Evolutionary conservation across 2,797 vertebrate genomes (phyloP), one percentile per base, ranked within the genome.

Genomic region (Microctenopoma steveboyesi): DNA sequence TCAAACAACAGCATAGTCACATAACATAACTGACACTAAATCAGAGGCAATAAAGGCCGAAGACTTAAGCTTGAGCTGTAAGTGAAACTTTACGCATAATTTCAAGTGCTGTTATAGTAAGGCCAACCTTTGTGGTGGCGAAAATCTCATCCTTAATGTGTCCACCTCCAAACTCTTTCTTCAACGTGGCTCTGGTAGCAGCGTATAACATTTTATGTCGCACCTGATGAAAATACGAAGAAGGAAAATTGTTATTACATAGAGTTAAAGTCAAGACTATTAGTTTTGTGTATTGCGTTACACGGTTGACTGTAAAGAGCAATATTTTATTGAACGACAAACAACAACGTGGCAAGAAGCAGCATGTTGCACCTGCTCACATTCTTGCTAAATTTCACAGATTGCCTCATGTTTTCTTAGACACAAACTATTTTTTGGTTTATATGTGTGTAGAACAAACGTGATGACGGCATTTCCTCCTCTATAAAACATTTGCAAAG

Each of bases 121-220:
- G 6, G 81, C 91, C 5, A 83, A 98, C 98, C 96, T 96, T 95
- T 57, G 91, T 66, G 3, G 96, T 99, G 52, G 93, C 96, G 79
- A 99, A 99, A 15, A 99, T 84, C 93, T 99, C 98, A 74, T 98
- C 96, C 86, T 98, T 99, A 83, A 99, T 97, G 90, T 97, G 96
- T 13, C 96, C 96, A 8, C 96, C 96, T 82, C 98, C 98, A 88
- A 99, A 99, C 87, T 99, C 98, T 81, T 98, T 99, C 90, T 98
- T 99, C 79, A 99, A 83, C 1, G 97, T 98, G 64, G 97, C 96
- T 91, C 96, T 94, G 57, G 98, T 99, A 88, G 97, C 98, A 82
- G 98, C 98, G 78, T 98, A 99, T 67, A 99, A 88, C 98, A 99
- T 99, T 93, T 99, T 99, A 25, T 97, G 94, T 80, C 97, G 96